Conservation (phyloP, 2,888 invertebrate species). For the Lepeophtheirus nordmannii region DNA sequence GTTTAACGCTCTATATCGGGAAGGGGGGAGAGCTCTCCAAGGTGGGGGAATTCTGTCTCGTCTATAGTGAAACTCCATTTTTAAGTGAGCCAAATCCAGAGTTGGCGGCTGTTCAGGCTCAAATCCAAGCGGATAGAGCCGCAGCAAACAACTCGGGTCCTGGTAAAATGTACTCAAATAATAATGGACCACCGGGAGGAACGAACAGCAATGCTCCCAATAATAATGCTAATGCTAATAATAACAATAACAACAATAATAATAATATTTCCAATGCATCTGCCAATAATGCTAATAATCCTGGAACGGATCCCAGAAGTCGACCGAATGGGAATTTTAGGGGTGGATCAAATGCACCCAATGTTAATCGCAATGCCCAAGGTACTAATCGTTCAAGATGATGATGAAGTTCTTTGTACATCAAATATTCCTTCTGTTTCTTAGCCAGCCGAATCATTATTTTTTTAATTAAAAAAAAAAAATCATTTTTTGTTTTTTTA, state of each 20-base stretch:
- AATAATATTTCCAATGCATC: background rate
- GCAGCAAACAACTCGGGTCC: background rate
- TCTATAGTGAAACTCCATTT: constrained; percentile 77
- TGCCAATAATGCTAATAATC: background rate
- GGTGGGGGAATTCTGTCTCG: constrained; percentile 88
- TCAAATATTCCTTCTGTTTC: constrained; percentile 1
- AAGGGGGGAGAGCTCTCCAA: constrained; percentile 86
- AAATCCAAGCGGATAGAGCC: background rate
- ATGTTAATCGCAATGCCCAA: background rate
- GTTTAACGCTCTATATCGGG: constrained; percentile 78
- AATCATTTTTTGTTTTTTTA: too few relatives aligned
- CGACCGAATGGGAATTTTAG: background rate
- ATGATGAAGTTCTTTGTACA: background rate
- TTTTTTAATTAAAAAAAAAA: too few relatives aligned
- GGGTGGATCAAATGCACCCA: background rate
- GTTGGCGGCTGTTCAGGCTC: constrained; percentile 16
- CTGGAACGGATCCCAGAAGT: background rate
- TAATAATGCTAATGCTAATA: background rate
- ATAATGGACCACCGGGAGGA: background rate
- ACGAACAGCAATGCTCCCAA: background rate
- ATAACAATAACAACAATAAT: background rate
- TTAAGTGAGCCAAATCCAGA: constrained; percentile 63
- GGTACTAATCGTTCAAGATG: background rate
- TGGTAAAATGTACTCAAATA: constrained; percentile 4
- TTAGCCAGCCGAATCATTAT: background rate